Percentiles rank a stretch among this genome's conserved stretches.
Conservation (phyloP, 2,888 invertebrate genomes). For the Neoascia interrupta region DNA sequence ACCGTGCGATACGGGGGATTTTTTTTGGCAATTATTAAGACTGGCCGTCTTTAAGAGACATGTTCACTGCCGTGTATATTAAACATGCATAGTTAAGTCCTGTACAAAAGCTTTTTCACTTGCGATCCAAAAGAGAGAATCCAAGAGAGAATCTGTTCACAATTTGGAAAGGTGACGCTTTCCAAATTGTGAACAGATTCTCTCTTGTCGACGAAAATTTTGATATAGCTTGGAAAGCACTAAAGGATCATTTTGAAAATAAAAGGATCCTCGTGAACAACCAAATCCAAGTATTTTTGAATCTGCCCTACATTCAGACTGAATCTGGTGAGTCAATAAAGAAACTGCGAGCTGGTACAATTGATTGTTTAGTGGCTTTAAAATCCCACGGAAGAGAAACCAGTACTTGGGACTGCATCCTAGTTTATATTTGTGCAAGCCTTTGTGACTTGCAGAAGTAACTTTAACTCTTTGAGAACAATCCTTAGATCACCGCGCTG, state of each 20-base stretch:
- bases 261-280: neutral
- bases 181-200: slow-evolving; percentile 11
- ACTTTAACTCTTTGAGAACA: slow-evolving; percentile 44
- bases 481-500: slow-evolving; percentile 3
- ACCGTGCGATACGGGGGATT: slow-evolving; percentile 22
- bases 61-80: slow-evolving; percentile 41
- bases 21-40: slow-evolving; percentile 30
- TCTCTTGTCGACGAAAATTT: neutral
- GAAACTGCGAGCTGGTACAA: slow-evolving; percentile 14
- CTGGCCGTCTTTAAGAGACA: slow-evolving; percentile 49
- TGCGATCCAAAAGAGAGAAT: no score
- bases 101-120: slow-evolving; percentile 9
- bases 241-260: neutral
- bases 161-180: slow-evolving; percentile 11
- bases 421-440: slow-evolving; percentile 35
- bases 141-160: no score
- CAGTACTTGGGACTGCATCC: slow-evolving; percentile 23
- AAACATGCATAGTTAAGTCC: slow-evolving; percentile 8
- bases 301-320: neutral
- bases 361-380: slow-evolving; percentile 18
- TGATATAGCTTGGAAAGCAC: neutral
- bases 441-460: slow-evolving; percentile 18
- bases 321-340: slow-evolving; percentile 2
- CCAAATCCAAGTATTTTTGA: slow-evolving; percentile 15
- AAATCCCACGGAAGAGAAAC: slow-evolving; percentile 1